Percentiles rank a stretch among this genome's conserved stretches.
These are phyloP conservation scores for Phocoena phocoena DNA, from an alignment of 2,113 vertebrate genomes.

Conservation along the genomic window DNA sequence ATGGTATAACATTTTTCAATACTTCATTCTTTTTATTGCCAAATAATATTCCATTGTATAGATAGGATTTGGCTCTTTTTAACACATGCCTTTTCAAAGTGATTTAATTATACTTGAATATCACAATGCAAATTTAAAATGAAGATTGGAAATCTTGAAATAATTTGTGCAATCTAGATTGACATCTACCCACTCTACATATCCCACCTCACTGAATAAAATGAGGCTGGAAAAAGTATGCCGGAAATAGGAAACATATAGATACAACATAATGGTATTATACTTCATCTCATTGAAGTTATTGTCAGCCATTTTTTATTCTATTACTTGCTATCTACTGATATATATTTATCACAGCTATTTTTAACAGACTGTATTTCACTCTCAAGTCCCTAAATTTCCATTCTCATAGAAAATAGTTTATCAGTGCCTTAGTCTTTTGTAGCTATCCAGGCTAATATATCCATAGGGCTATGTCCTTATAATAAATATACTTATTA, in stretches of 20 bases:
- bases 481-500: not conserved
- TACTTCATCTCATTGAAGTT: not conserved
- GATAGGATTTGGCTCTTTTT: constrained; percentile 36
- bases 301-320: not conserved
- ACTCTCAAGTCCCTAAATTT: not conserved
- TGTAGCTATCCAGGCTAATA: not conserved
- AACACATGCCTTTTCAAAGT: not conserved
- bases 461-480: not conserved
- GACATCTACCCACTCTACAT: not conserved
- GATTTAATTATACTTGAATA: not conserved
- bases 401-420: not conserved
- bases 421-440: not conserved
- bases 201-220: not conserved
- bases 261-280: not conserved
- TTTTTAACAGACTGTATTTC: not conserved
- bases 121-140: not conserved
- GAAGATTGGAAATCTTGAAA: not conserved
- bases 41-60: not conserved
- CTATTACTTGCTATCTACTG: not conserved
- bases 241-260: not conserved
- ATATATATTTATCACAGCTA: not conserved
- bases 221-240: not conserved
- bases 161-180: not conserved
- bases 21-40: not conserved
- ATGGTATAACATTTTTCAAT: no score